These are phyloP conservation scores for Metalampra italica DNA, from an alignment of 2,888 invertebrate species.

Conservation along the genomic window DNA sequence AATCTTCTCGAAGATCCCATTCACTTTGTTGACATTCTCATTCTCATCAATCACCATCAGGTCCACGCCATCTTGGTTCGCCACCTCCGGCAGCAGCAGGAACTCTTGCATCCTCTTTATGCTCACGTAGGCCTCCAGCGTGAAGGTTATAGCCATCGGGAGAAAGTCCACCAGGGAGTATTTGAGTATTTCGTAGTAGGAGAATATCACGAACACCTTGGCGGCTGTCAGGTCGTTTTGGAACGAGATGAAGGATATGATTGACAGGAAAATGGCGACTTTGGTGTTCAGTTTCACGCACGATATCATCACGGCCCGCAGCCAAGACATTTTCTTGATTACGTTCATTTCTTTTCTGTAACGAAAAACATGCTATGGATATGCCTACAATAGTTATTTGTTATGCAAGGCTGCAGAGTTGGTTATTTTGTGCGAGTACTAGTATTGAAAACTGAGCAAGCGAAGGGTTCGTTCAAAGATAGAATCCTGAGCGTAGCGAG, in stretches of 20 bases:
- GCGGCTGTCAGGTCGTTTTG: slow-evolving; percentile 85
- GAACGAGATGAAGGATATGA: slow-evolving; percentile 82
- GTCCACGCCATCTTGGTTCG: slow-evolving; percentile 56
- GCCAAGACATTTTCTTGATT: slow-evolving; percentile 82
- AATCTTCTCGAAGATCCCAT: slow-evolving; percentile 65
- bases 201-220: slow-evolving; percentile 86
- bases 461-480: too few species aligned
- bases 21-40: slow-evolving; percentile 20
- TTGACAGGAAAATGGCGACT: slow-evolving; percentile 86
- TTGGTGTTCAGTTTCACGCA: slow-evolving; percentile 88
- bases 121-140: slow-evolving; percentile 87
- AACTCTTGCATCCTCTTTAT: slow-evolving; percentile 84
- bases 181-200: slow-evolving; percentile 88
- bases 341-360: slow-evolving; percentile 83
- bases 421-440: too few species aligned
- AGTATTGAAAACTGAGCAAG: too few species aligned
- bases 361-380: slow-evolving; percentile 8
- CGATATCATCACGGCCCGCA: slow-evolving; percentile 83
- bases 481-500: too few species aligned
- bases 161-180: slow-evolving; percentile 89
- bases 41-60: slow-evolving; percentile 50
- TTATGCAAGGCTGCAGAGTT: too few species aligned
- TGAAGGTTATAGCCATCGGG: slow-evolving; percentile 86
- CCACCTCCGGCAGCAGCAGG: slow-evolving; percentile 63
- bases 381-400: too few species aligned